Evolutionary conservation across 2,113 vertebrate species (phyloP).

Genomic region (Pangasianodon gigas): DNA sequence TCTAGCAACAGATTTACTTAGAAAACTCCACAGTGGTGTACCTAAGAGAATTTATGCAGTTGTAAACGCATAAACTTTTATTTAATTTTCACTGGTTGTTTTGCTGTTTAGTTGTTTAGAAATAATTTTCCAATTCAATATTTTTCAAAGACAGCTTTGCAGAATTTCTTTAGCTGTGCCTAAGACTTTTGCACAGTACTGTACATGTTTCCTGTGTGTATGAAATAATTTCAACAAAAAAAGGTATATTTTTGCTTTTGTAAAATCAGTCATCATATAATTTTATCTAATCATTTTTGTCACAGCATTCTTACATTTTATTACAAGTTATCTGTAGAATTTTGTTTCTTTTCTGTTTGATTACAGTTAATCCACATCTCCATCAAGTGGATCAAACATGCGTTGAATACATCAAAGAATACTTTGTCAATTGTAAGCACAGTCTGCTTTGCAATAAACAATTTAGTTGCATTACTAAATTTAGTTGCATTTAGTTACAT

Average conservation of each 20-base stretch:
- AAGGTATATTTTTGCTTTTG: neutral
- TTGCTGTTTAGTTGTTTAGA: neutral
- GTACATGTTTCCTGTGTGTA: neutral
- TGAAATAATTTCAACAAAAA: neutral
- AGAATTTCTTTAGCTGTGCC: neutral
- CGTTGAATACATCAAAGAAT: conserved; percentile 66
- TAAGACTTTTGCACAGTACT: neutral
- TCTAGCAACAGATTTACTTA: too few relatives aligned
- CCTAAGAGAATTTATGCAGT: too few relatives aligned
- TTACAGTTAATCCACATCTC: conserved; percentile 62
- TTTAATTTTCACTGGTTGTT: too few relatives aligned
- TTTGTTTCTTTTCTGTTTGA: conserved; percentile 45
- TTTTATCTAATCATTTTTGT: neutral
- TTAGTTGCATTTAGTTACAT: neutral
- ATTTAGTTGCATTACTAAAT: neutral
- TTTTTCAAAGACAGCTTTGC: neutral
- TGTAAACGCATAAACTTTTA: too few relatives aligned
- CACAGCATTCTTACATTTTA: neutral
- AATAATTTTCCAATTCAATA: neutral
- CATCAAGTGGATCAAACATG: conserved; percentile 64
- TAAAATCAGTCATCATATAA: neutral
- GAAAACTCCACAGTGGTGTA: too few relatives aligned
- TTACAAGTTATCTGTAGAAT: neutral
- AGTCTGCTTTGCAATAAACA: conserved; percentile 28
- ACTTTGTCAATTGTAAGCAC: conserved; percentile 65